Evolutionary conservation across 2,888 invertebrate genomes (phyloP), one percentile per base, ranked within the genome.

Genomic region (Malthinus flaveolus): DNA sequence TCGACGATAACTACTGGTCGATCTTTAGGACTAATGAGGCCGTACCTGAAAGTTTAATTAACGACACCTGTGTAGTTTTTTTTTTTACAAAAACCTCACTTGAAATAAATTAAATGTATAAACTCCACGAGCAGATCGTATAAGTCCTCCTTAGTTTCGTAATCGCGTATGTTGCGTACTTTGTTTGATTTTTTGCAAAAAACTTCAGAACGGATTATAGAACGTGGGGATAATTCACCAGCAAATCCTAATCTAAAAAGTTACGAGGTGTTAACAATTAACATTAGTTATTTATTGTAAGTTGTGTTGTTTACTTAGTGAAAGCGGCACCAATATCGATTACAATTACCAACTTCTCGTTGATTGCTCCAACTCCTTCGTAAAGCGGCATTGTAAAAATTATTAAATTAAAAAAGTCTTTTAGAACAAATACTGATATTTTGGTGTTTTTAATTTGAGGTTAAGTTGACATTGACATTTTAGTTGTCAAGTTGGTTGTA

Each of bases 21-120:
- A 71, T 95, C 97, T 78, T 97, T 96, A 0, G 97, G 96, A 74
- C 93, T 97, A 44, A 95, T 89, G 46, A 96, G 82, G 32, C 95
- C 85, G 75, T 95, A 88, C 69, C 95, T 95, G 73, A 10, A 80
- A 42, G 35, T 37, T 44, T 23, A 47, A 34, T 47, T 35, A 13
- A 37, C n/a, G 48, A 36, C 11, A 56, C 46, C 31, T 9, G 35
- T 53, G 50, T 56, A 50, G 37, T 51, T 13, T 9, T 31, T 1
- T 1, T n/a, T 10, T 3, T 37, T 36, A 1, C n/a, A 10, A 13
- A 1, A 3, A 12, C 58, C 58, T 73, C 79, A 93, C 93, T 91
- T 91, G 78, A 94, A 96, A 79, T 95, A 97, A 48, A 97, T 81
- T 45, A 84, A 80, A 73, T 95, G 93, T 50, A 97, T 80, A 81